A percentile compares a stretch with the other conserved stretches of the same genome.
phyloP scores from a whole-genome alignment of 2,888 invertebrate species.

The Lepidocyrtoides sp. region DNA sequence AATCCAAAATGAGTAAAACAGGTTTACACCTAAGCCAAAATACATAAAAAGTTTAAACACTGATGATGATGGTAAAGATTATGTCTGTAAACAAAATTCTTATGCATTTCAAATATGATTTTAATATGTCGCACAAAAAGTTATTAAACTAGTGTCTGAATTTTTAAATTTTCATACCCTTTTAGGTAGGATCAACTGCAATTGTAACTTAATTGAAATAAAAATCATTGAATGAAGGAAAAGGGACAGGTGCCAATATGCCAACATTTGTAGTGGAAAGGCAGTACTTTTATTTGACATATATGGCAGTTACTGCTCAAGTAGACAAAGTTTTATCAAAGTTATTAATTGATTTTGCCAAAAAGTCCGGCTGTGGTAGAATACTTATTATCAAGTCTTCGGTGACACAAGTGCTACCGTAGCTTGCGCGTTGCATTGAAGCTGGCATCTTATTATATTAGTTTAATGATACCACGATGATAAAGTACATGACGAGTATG shows the following conservation, averaged over 20 bases:
- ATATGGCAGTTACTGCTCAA: background rate
- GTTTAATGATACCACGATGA: background rate
- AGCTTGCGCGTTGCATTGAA: no score
- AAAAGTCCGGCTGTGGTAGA: background rate
- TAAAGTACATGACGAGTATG: background rate
- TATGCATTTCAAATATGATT: background rate
- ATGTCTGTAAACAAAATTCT: background rate
- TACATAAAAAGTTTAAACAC: no score
- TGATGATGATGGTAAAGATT: no score
- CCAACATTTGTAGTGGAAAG: background rate
- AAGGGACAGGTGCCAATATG: background rate
- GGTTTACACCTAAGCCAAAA: background rate
- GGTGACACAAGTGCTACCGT: no score
- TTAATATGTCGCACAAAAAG: no score
- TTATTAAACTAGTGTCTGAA: no score
- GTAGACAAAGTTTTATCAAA: background rate
- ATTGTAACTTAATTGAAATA: background rate
- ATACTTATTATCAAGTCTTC: slow-evolving; percentile 28
- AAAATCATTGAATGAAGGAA: background rate
- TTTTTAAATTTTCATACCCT: no score
- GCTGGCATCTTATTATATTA: background rate
- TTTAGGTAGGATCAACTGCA: no score
- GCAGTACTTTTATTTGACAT: background rate
- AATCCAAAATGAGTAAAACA: background rate
- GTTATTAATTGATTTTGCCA: slow-evolving; percentile 48